Conservation (phyloP, 2,797 vertebrate genomes). For the Paratrypauchen microcephalus region DNA sequence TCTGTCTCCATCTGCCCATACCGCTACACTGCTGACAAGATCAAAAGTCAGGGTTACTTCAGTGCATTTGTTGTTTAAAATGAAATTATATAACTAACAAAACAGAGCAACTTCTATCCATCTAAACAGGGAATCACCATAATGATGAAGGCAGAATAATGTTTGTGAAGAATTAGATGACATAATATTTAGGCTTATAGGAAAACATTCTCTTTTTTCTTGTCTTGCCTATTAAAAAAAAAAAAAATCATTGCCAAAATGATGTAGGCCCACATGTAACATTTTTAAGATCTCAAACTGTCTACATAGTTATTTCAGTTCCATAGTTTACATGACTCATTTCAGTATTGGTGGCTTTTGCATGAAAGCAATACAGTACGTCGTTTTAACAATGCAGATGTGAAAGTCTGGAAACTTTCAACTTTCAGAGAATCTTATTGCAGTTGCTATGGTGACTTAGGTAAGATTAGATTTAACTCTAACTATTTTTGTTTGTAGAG, state of each 20-base stretch:
- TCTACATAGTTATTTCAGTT: not conserved
- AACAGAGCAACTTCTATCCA: not conserved
- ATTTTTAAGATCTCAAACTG: not conserved
- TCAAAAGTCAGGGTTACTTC: not conserved
- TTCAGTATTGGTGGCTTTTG: not conserved
- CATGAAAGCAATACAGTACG: not conserved
- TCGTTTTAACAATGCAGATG: not conserved
- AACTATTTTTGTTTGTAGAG: conserved; percentile 5
- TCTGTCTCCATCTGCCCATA: not conserved
- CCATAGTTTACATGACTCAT: not conserved
- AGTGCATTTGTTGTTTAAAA: not conserved
- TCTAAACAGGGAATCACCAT: too few species aligned
- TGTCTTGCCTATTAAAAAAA: too few species aligned
- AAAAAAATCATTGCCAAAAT: not conserved
- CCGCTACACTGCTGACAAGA: not conserved
- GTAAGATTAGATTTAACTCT: conserved; percentile 1
- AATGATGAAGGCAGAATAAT: too few species aligned
- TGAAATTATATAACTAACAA: not conserved
- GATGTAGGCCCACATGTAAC: not conserved
- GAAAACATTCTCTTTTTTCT: too few species aligned
- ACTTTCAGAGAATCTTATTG: not conserved
- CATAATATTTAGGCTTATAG: too few species aligned
- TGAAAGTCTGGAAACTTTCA: not conserved
- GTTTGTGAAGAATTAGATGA: too few species aligned
- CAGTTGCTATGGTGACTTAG: conserved; percentile 6